Conservation (phyloP, 2,113 vertebrate species). For the Epinephelus lanceolatus region DNA sequence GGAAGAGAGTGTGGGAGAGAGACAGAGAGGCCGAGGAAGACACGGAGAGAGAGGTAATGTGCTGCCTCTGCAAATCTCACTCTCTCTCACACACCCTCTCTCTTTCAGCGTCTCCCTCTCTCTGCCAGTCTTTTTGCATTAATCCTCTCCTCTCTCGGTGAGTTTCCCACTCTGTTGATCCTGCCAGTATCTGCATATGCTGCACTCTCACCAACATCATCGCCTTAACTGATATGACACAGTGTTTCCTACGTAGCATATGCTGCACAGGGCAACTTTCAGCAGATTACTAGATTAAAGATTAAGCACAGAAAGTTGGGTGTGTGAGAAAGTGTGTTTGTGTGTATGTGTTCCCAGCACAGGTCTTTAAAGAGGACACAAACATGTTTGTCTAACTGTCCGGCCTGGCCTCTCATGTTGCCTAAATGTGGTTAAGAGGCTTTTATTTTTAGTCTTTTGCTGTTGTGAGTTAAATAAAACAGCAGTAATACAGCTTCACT, state of each 20-base stretch:
- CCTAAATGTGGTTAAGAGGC: slow-evolving; percentile 82
- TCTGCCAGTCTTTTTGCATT: slow-evolving; percentile 66
- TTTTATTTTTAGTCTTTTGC: slow-evolving; percentile 84
- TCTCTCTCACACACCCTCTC: slow-evolving; percentile 14
- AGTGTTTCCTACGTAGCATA: slow-evolving; percentile 69
- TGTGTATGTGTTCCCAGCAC: slow-evolving; percentile 16
- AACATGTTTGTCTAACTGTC: slow-evolving; percentile 69
- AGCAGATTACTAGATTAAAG: slow-evolving; percentile 81
- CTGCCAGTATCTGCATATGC: slow-evolving; percentile 75
- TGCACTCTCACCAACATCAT: slow-evolving; percentile 68
- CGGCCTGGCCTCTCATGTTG: slow-evolving; percentile 71
- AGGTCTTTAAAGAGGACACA: slow-evolving; percentile 59
- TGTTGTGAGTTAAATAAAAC: slow-evolving; percentile 85
- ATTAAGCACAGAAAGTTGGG: slow-evolving; percentile 59
- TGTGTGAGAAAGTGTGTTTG: slow-evolving; percentile 8
- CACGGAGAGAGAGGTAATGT: slow-evolving; percentile 50
- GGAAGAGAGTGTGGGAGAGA: slow-evolving; percentile 48
- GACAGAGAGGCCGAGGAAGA: slow-evolving; percentile 20
- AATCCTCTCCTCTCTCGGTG: slow-evolving; percentile 71
- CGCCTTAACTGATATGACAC: slow-evolving; percentile 75
- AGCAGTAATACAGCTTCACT: slow-evolving; percentile 83
- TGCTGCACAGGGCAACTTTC: slow-evolving; percentile 72
- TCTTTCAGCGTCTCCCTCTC: slow-evolving; percentile 32
- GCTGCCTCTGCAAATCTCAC: slow-evolving; percentile 76
- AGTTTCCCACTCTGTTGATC: slow-evolving; percentile 73